Base-by-base conservation (phyloP, 1,140 invertebrate genomes). In the Andricus grossulariae region DNA sequence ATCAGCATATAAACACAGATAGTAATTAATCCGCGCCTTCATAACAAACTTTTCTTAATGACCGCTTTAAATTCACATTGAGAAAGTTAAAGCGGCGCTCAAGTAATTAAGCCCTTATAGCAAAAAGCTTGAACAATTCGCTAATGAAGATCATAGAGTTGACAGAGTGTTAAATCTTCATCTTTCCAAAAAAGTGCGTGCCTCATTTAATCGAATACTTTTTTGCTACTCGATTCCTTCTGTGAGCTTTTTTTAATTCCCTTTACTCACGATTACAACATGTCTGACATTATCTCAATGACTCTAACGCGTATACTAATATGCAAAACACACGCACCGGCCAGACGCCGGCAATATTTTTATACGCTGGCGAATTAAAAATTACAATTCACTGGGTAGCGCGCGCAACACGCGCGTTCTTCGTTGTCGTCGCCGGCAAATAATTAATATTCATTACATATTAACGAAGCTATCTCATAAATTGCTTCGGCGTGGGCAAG, bases 401-500 rank as follows among this genome's bases (percentile, higher is more conserved):
- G 80, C 79, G 75, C 75, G 71, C 57, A 80, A 76, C 75, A 80
- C 80, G 74, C 72, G 72, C 39, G 39, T 45, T 45, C 39, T 70
- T 25, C 76, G 83, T 76, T 82, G 77, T 83, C 75, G 78, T 86
- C 86, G 87, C 87, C 84, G 84, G 83, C 85, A 87, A 89, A 90
- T 89, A 90, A 90, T 91, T 90, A 91, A 90, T 91, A 91, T 91
- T 91, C 88, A 91, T 91, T 87, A 89, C 87, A 86, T 88, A 89
- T 90, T 90, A 90, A 90, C 88, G 87, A 88, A 90, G 87, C 87
- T 82, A 89, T 90, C 87, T 86, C 82, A 90, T 90, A 90, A 90
- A 90, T 90, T 88, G 84, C 72, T 76, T 71, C 75, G 39, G 83
- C 73, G 70, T 50, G 79, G 25, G 76, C 78, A 76, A 80, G 82